Conservation (phyloP, 2,113 vertebrate species). For the Chascanopsetta lugubris region DNA sequence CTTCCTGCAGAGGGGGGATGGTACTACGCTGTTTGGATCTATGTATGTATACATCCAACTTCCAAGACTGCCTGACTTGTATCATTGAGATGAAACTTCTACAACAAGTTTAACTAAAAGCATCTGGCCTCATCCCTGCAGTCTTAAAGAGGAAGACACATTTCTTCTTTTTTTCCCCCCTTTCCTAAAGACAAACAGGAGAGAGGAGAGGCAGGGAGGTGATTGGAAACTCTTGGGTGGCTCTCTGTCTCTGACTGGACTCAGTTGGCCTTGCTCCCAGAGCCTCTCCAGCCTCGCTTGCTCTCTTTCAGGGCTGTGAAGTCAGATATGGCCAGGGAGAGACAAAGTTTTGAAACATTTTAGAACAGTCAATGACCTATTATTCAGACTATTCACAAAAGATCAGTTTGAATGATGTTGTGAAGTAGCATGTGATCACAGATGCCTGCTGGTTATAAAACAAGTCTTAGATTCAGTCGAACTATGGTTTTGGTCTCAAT, state of each 20-base stretch:
- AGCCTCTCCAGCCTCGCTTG: constrained; percentile 46
- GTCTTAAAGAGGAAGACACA: constrained; percentile 38
- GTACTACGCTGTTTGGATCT: constrained; percentile 6
- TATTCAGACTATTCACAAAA: too few species aligned
- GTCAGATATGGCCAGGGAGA: constrained; percentile 29
- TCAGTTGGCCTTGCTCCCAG: constrained; percentile 65
- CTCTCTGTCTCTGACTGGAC: constrained; percentile 59
- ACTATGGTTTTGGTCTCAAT: too few species aligned
- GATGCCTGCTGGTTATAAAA: too few species aligned
- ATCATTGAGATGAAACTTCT: neutral
- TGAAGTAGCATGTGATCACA: too few species aligned
- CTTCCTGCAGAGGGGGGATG: constrained; percentile 42
- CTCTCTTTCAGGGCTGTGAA: constrained; percentile 25
- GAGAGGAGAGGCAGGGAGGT: constrained; percentile 42
- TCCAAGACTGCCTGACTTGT: neutral
- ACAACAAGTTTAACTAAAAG: constrained; percentile 2
- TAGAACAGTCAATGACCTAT: too few species aligned
- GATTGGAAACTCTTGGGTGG: constrained; percentile 72
- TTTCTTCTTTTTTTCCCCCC: constrained; percentile 31
- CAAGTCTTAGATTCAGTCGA: too few species aligned
- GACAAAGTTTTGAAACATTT: too few species aligned
- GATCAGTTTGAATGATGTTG: too few species aligned
- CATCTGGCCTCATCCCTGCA: constrained; percentile 18
- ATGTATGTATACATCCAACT: neutral
- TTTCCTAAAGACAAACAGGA: constrained; percentile 9